Evolutionary conservation across 1,140 invertebrate genomes (phyloP).

Genomic region (Euglossa dilemma): DNA sequence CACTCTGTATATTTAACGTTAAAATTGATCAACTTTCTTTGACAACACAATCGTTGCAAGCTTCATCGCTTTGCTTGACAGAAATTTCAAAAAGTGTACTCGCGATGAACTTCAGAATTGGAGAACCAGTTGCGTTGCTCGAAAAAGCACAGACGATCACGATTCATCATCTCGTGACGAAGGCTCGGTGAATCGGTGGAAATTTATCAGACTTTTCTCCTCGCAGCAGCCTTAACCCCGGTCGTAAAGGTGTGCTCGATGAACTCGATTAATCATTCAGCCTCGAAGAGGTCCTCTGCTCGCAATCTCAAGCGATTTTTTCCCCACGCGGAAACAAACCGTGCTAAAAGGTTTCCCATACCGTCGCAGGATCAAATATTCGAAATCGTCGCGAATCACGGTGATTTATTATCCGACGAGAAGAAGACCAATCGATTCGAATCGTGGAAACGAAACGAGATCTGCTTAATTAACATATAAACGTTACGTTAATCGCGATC

Average conservation of each 20-base stretch:
- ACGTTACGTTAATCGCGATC: constrained; percentile 44
- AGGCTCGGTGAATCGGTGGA: neutral
- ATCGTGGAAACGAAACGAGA: neutral
- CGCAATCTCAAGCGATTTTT: neutral
- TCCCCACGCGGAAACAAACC: neutral
- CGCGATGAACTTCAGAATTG: neutral
- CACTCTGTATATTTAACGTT: no score
- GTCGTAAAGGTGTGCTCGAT: neutral
- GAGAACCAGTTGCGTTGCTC: neutral
- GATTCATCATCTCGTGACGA: constrained; percentile 5
- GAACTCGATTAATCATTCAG: constrained; percentile 8
- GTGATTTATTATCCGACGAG: neutral
- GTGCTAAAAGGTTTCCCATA: neutral
- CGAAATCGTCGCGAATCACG: constrained; percentile 1
- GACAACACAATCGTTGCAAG: neutral
- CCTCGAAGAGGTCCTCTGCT: neutral
- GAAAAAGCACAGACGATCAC: neutral
- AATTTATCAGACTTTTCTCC: constrained; percentile 11
- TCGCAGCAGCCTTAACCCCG: neutral
- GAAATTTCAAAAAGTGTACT: neutral
- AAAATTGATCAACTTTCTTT: neutral
- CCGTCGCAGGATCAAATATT: neutral
- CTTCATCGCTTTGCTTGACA: neutral
- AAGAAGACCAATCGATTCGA: constrained; percentile 5
- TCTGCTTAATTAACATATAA: constrained; percentile 40